These are phyloP conservation scores for Ceratina japonica DNA, from an alignment of 1,140 invertebrate species.

Conservation along the genomic window DNA sequence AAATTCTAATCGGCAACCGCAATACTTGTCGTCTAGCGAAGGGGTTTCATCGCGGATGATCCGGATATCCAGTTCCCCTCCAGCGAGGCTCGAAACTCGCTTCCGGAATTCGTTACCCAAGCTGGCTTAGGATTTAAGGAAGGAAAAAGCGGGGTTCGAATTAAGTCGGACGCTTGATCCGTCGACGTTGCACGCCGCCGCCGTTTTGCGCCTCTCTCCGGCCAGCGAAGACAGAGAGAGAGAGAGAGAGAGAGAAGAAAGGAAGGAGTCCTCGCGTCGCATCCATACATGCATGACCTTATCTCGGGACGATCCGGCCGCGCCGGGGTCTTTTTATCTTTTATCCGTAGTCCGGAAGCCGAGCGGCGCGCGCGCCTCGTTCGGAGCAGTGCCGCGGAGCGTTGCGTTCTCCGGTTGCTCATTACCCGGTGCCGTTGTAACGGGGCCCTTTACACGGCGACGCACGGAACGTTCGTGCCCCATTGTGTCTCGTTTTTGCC, in stretches of 20 bases:
- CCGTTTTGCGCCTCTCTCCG: neutral
- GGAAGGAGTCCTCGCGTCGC: too few species aligned
- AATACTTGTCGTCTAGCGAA: neutral
- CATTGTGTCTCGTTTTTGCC: slow-evolving; percentile 32
- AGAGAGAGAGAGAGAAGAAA: neutral
- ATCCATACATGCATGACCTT: too few species aligned
- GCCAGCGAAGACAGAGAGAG: neutral
- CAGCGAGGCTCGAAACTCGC: slow-evolving; percentile 1
- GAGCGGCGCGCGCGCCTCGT: neutral
- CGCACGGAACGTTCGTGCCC: neutral
- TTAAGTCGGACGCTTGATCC: slow-evolving; percentile 32
- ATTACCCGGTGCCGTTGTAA: slow-evolving; percentile 26
- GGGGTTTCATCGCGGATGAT: slow-evolving; percentile 38
- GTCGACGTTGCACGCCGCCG: neutral
- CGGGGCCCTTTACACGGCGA: slow-evolving; percentile 8
- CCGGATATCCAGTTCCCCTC: slow-evolving; percentile 34
- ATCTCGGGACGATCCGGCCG: too few species aligned
- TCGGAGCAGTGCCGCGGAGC: neutral
- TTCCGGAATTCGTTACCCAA: slow-evolving; percentile 41
- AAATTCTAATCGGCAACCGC: slow-evolving; percentile 37
- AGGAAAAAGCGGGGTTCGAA: slow-evolving; percentile 36
- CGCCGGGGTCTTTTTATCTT: slow-evolving; percentile 34
- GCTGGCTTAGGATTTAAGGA: slow-evolving; percentile 34
- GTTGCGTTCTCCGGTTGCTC: slow-evolving; percentile 21
- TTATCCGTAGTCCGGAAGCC: slow-evolving; percentile 1